Percentiles rank a stretch among this genome's conserved stretches.
These are phyloP conservation scores for Caenorhabditis latens DNA, from an alignment of 1,140 invertebrate genomes.

Conservation along the genomic window DNA sequence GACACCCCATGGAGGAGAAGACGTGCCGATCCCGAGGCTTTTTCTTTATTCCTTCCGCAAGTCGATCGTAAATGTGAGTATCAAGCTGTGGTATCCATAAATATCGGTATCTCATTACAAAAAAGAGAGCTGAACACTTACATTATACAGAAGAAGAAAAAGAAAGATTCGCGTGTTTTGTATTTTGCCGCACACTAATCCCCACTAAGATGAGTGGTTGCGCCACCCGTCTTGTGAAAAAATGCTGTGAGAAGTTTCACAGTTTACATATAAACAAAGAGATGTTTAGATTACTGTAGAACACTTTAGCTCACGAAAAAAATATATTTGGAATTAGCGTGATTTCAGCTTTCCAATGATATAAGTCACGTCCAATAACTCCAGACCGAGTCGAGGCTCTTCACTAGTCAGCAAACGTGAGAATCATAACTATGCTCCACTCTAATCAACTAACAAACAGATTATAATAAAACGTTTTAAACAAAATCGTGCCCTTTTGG, in stretches of 20 bases:
- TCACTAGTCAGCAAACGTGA: no score
- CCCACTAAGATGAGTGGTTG: conserved; percentile 11
- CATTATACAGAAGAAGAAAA: conserved; percentile 29
- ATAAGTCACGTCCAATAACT: no score
- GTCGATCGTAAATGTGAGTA: conserved; percentile 14
- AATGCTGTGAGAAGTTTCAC: background rate
- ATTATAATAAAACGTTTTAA: no score
- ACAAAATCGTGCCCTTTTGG: no score
- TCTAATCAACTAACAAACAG: no score
- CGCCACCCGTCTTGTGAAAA: conserved; percentile 22
- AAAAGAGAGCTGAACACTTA: conserved; percentile 15
- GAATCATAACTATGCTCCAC: no score
- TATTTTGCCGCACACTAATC: conserved; percentile 48
- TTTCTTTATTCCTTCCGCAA: conserved; percentile 47
- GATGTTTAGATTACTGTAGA: no score
- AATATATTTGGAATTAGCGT: no score
- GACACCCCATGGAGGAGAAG: background rate
- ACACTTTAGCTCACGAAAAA: no score
- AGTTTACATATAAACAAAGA: no score
- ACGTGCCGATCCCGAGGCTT: background rate
- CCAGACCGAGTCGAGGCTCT: no score
- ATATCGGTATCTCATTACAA: conserved; percentile 46
- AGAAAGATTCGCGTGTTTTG: background rate
- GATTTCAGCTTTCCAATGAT: no score
- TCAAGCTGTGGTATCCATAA: conserved; percentile 28